phyloP scores from a whole-genome alignment of 2,113 vertebrate species.

The Procavia capensis region DNA sequence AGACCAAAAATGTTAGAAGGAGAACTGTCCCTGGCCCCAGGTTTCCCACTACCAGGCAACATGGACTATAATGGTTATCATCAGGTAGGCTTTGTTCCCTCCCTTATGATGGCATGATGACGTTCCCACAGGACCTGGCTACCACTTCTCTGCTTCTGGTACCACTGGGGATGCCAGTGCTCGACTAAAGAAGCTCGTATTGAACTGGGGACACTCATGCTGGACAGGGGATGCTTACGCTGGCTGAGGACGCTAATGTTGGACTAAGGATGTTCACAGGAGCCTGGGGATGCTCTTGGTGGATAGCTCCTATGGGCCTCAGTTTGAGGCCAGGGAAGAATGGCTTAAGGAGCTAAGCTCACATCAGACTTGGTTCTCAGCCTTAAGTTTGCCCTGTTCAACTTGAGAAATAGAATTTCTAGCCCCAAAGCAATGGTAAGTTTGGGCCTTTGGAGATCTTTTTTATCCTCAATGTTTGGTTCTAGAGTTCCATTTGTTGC shows the following conservation, averaged over 20 bases:
- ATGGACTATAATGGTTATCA: conserved; percentile 95
- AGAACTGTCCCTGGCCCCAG: conserved; percentile 92
- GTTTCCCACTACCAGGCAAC: conserved; percentile 93
- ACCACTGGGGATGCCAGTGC: background rate
- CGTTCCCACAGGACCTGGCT: rapidly evolving
- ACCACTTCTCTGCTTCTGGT: too few relatives aligned
- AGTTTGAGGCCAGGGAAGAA: background rate
- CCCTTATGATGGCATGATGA: rapidly evolving
- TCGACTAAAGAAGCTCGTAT: too few relatives aligned
- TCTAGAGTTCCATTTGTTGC: conserved; percentile 6
- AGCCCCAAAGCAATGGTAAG: background rate
- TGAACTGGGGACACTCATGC: too few relatives aligned
- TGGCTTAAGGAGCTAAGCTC: background rate
- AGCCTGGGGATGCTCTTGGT: background rate
- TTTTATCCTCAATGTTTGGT: background rate
- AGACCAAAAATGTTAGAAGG: conserved; percentile 96
- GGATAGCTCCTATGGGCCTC: background rate
- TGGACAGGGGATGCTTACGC: background rate
- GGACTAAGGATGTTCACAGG: background rate
- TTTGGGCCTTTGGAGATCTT: conserved; percentile 3
- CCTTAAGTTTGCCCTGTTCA: background rate
- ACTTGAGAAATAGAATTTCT: background rate
- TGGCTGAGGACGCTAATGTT: background rate
- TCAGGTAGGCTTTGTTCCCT: conserved; percentile 86
- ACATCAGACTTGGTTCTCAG: background rate